Base-by-base conservation (phyloP, 2,797 vertebrate species). In the Phoebastria nigripes region DNA sequence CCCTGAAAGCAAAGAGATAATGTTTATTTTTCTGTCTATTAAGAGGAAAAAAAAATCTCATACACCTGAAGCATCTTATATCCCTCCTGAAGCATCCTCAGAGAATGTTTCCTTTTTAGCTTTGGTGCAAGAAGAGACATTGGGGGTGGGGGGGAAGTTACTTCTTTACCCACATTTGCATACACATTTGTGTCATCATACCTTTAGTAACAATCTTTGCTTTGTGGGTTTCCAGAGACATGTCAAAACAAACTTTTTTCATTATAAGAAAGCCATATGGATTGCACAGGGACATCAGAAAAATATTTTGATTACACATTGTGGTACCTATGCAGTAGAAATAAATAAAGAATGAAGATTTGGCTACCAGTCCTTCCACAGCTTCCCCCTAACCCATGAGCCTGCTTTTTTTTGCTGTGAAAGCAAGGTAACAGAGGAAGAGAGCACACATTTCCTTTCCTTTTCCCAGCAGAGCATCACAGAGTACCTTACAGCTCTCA, bases 141-240 rank as follows among this genome's bases (percentile, higher is more conserved):
- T 8, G 3, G 17, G 4, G 3, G 6, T 0, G 12, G 15, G 3
- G 5, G 0, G 13, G 11, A 35, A 8, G 2, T n/a, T 35, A 35
- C 17, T 42, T 51, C 24, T 56, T 62, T 55, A 39, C 8, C 3
- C 8, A 37, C 2, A 22, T 77, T 81, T 77, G 11, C 8, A 46
- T 52, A 54, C 6, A 8, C 1, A 37, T 79, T 29, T 49, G 0
- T 21, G 24, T n/a, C 4, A 16, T 39, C 5, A 11, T 37, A 20
- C 11, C n/a, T 59, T 62, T 63, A 63, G 10, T 11, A 82, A 33
- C 4, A 52, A 24, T 44, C 14, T 81, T 77, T 71, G 6, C 2
- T 63, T 70, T 67, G 3, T 52, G 19, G 5, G 1, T 62, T 81
- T 67, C 52, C 37, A 78, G 19, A 25, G 9, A 39, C 7, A 19